phyloP scores from a whole-genome alignment of 2,113 vertebrate genomes.

The Plestiodon gilberti region DNA sequence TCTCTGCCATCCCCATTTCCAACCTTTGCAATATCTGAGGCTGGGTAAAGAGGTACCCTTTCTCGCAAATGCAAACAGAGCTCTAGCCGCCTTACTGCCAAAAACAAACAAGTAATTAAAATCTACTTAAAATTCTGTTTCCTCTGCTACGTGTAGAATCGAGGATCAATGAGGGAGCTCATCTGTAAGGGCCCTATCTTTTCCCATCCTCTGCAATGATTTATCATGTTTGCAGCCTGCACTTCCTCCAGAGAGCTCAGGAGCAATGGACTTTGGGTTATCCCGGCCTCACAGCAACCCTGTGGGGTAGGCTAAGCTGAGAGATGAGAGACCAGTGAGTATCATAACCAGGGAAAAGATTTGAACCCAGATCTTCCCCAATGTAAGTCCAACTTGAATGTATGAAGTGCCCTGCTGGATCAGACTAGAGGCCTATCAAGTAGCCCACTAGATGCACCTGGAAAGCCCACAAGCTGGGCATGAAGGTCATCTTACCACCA shows the following conservation, averaged over 20 bases:
- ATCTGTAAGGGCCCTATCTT: neutral
- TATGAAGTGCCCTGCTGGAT: neutral
- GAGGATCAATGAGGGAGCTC: constrained; percentile 14
- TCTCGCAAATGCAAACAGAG: constrained; percentile 31
- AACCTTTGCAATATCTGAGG: neutral
- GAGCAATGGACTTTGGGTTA: neutral
- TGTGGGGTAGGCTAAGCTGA: neutral
- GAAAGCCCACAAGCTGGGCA: no score
- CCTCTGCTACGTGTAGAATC: neutral
- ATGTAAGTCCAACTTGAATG: neutral
- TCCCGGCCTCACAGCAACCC: neutral
- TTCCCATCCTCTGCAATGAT: neutral
- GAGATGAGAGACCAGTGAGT: neutral
- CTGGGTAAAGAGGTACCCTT: constrained; percentile 45
- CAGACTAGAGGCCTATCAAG: no score
- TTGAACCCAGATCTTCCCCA: neutral
- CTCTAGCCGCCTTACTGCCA: constrained; percentile 36
- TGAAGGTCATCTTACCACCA: no score
- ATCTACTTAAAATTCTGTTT: constrained; percentile 56
- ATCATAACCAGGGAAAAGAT: neutral
- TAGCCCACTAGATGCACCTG: no score
- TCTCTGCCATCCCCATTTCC: constrained; percentile 12
- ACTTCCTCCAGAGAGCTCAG: neutral
- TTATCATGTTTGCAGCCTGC: neutral
- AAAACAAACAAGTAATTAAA: constrained; percentile 57